Percentiles rank a stretch among this genome's conserved stretches.
These are phyloP conservation scores for Aspidapion aeneum DNA, from an alignment of 2,888 invertebrate genomes.

Conservation along the genomic window DNA sequence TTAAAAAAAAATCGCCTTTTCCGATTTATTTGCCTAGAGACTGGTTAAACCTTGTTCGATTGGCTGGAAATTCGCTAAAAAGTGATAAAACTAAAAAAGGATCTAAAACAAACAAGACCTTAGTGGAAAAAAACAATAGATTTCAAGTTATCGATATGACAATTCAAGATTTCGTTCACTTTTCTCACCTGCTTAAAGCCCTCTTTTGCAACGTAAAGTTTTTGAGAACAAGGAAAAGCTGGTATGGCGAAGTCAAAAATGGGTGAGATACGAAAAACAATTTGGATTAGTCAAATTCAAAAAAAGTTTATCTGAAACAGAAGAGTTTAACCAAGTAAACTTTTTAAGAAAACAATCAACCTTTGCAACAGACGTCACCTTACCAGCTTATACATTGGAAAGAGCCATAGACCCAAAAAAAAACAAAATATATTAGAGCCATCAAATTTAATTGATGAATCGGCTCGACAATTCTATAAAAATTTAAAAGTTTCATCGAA, in stretches of 20 bases:
- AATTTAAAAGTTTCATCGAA: neutral
- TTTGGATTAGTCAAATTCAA: neutral
- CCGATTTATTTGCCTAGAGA: constrained; percentile 21
- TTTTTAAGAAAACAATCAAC: neutral
- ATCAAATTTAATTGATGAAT: neutral
- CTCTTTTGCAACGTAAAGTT: neutral
- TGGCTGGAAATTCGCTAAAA: neutral
- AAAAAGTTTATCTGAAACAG: neutral
- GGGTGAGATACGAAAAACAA: neutral
- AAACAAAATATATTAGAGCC: neutral
- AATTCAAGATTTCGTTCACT: neutral
- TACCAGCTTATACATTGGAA: neutral
- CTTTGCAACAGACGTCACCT: neutral
- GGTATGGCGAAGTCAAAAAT: neutral
- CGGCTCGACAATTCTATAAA: neutral
- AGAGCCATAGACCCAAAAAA: neutral
- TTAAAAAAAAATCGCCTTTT: constrained; percentile 15
- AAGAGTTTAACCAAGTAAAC: neutral
- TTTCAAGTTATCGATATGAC: neutral
- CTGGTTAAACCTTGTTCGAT: constrained; percentile 19
- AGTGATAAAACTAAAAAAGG: neutral
- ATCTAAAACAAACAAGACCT: neutral
- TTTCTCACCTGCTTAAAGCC: neutral
- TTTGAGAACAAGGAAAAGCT: neutral
- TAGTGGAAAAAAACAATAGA: neutral